Percentiles rank a stretch among this genome's conserved stretches.
Conservation (phyloP, 2,113 vertebrate species). For the Psammodynastes pulverulentus region DNA sequence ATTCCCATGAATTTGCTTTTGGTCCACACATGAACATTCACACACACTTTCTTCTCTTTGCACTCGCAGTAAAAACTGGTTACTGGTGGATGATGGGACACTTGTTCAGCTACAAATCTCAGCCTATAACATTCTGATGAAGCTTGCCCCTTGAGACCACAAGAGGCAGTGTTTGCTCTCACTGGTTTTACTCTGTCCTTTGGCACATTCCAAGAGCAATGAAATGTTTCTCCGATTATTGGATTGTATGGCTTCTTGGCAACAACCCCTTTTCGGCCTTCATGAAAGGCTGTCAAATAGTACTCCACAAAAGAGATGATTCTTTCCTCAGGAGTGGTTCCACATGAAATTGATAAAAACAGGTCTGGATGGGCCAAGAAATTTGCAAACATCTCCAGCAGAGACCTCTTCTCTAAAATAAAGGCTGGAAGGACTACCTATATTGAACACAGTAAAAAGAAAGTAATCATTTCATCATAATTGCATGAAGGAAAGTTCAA, state of each 20-base stretch:
- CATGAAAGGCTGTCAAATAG: slow-evolving; percentile 93
- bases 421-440: slow-evolving; percentile 95
- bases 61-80: slow-evolving; percentile 97
- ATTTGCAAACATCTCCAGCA: slow-evolving; percentile 98
- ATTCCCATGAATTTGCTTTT: slow-evolving; percentile 99
- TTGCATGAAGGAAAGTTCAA: background rate
- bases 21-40: slow-evolving; percentile 91
- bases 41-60: slow-evolving; percentile 85
- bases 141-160: slow-evolving; percentile 57
- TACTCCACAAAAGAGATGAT: slow-evolving; percentile 93
- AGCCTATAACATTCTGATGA: slow-evolving; percentile 76
- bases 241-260: slow-evolving; percentile 98
- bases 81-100: slow-evolving; percentile 92
- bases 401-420: slow-evolving; percentile 93
- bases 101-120: slow-evolving; percentile 91
- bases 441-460: slow-evolving; percentile 48
- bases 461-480: slow-evolving; percentile 42
- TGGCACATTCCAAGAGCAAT: slow-evolving; percentile 93
- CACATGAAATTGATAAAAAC: slow-evolving; percentile 86
- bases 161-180: slow-evolving; percentile 64
- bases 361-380: slow-evolving; percentile 96
- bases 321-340: slow-evolving; percentile 84
- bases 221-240: slow-evolving; percentile 90
- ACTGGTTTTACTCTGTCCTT: slow-evolving; percentile 78
- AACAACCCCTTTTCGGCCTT: slow-evolving; percentile 92